Evolutionary conservation across 2,113 vertebrate species (phyloP).

Genomic region (Variabilichromis moorii): DNA sequence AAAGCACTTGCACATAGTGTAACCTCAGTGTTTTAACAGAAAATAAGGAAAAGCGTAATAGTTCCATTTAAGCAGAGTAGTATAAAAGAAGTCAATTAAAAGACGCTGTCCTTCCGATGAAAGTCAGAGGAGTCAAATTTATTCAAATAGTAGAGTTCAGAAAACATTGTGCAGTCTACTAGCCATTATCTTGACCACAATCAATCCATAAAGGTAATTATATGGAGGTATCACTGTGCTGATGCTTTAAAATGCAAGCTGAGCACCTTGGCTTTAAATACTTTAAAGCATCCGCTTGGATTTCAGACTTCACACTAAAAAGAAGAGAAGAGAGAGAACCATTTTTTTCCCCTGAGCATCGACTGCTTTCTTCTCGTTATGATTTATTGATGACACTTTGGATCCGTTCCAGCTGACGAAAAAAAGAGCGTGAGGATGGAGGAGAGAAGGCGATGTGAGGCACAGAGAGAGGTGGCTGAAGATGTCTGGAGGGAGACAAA

Average conservation of each 20-base stretch:
- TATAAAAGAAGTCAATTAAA: neutral
- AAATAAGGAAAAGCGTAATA: neutral
- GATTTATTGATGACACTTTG: conserved; percentile 51
- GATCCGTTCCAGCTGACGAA: conserved; percentile 2
- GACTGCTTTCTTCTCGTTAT: conserved; percentile 13
- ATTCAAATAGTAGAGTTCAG: neutral
- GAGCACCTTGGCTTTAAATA: conserved; percentile 12
- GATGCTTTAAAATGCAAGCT: neutral
- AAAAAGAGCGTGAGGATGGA: neutral
- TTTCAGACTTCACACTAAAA: neutral
- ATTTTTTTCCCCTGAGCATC: neutral
- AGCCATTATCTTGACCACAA: neutral
- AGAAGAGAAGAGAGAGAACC: neutral
- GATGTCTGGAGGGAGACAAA: neutral
- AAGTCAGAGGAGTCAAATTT: neutral
- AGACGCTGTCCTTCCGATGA: neutral
- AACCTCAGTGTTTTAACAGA: neutral
- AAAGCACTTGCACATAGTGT: neutral
- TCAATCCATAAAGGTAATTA: neutral
- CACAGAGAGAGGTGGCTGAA: neutral
- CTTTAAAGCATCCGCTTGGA: neutral
- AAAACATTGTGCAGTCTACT: neutral
- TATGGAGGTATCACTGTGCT: neutral
- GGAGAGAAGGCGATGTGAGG: neutral
- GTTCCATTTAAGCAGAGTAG: neutral